Percentiles rank a stretch among this genome's conserved stretches.
These are phyloP conservation scores for Cyclophora albipunctata DNA, from an alignment of 2,888 invertebrate species.

Conservation along the genomic window DNA sequence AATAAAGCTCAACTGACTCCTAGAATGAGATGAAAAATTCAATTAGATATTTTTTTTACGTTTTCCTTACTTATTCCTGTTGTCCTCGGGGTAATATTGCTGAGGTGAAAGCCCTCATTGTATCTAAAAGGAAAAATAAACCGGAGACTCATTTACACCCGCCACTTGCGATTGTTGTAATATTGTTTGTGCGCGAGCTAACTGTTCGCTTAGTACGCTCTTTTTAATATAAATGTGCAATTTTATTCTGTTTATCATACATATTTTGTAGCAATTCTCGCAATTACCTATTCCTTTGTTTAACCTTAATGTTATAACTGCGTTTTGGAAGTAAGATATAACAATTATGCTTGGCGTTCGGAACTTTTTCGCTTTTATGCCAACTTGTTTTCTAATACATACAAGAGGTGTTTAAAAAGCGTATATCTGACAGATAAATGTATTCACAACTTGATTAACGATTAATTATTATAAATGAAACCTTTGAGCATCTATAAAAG, in stretches of 20 bases:
- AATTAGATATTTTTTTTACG: slow-evolving; percentile 55
- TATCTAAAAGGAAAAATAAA: slow-evolving; percentile 37
- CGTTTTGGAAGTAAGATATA: background rate
- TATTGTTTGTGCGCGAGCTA: slow-evolving; percentile 37
- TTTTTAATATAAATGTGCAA: background rate
- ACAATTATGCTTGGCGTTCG: too few relatives aligned
- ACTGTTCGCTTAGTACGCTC: slow-evolving; percentile 25
- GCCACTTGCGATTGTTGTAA: slow-evolving; percentile 41
- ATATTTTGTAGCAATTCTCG: slow-evolving; percentile 36
- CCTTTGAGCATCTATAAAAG: too few relatives aligned
- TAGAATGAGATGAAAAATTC: slow-evolving; percentile 54
- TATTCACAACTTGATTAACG: too few relatives aligned
- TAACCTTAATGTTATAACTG: slow-evolving; percentile 26
- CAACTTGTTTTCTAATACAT: too few relatives aligned
- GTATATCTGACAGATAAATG: too few relatives aligned
- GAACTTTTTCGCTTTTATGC: too few relatives aligned
- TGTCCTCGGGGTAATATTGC: slow-evolving; percentile 39
- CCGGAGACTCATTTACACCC: slow-evolving; percentile 39
- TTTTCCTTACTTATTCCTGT: slow-evolving; percentile 34
- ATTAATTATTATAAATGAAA: too few relatives aligned
- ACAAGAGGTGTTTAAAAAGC: too few relatives aligned
- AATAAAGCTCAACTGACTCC: slow-evolving; percentile 36
- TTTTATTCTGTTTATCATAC: slow-evolving; percentile 1
- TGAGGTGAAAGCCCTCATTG: slow-evolving; percentile 32
- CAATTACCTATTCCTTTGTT: slow-evolving; percentile 10